Evolutionary conservation across 2,888 invertebrate genomes (phyloP), one percentile per base, ranked within the genome.

Genomic region (Drepana falcataria): DNA sequence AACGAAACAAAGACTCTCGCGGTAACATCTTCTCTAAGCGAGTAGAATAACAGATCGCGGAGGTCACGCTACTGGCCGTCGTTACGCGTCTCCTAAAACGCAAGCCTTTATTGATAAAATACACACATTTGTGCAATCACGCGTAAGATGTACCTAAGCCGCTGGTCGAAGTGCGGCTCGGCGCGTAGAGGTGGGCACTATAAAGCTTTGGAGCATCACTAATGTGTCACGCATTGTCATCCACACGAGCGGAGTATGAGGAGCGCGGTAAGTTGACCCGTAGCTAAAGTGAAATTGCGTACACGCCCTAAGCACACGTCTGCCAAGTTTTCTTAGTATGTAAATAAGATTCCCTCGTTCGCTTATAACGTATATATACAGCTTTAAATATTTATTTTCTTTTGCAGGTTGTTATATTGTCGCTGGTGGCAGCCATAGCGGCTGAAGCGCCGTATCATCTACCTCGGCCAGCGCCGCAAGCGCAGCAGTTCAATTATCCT

Each of bases 371-470:
- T 60, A 57, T 53, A 52, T 51, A 55, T 52, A 53, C 35, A 57
- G 47, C 57, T 64, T 55, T 54, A 41, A 35, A 51, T 59, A 59
- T 62, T 61, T 53, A 34, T 34, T 57, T 55, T 59, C 64, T 51
- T 59, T 82, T 82, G 48, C 81, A 90, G 90, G 77, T 89, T 59
- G 63, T 79, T 56, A 64, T 89, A 63, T 61, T 90, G 65, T 79
- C 84, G 59, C 59, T 88, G 68, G 77, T 88, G 47, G 80, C 80
- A 55, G 79, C 76, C 52, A 75, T 81, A 59, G 76, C 67, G 53
- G 85, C 81, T 37, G 90, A 90, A 75, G 90, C 89, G 9, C 90
- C 88, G 34, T 91, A 91, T 67, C 72, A 86, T 54, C 63, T 88
- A 56, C 85, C 85, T 7, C 80, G 82, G 53, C 90, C 90, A n/a